Evolutionary conservation across 2,888 invertebrate species (phyloP), one percentile per base, ranked within the genome.

Genomic region (Caenorhabditis afra): DNA sequence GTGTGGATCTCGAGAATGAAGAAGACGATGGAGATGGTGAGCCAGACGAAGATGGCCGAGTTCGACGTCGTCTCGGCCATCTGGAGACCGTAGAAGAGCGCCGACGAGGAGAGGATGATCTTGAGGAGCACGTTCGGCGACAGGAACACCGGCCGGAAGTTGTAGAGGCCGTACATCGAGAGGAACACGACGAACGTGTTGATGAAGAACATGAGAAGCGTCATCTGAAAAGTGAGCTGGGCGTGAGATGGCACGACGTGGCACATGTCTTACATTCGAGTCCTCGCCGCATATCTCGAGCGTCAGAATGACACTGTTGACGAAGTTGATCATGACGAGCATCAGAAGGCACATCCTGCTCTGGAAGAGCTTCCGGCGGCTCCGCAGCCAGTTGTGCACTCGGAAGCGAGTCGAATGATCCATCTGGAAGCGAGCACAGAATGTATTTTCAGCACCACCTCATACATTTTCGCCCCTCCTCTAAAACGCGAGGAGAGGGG

Each of bases 11-110:
- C 83, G 58, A 76, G 44, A 61, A 83, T 79, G 44, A 83, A 83
- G 49, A 81, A 66, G 18, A 83, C 67, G 39, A 83, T 79, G 5
- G 81, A 83, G 8, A 81, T 65, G 22, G 81, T 74, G 5, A 83
- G 55, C 83, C 83, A 83, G 22, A 75, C 65, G 18, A 83, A 79
- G 45, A 79, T 79, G 0, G 68, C 66, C 1, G 79, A 64, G 22
- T 75, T 77, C 14, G 80, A 70, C 8, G 53, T 67, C 14, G 81
- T 76, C 37, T 83, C 83, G 59, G 80, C 83, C 71, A 81, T 71
- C 59, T 83, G 83, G 14, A 83, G 79, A 8, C 83, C 83, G 57
- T 83, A 83, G 62, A 83, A 83, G 8, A 83, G 74, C 12, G 81
- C 81, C 22, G 83, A 79, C 3, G 83, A 83, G n/a, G 83, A 83